Base-by-base conservation (phyloP, 2,888 invertebrate species). In the Ophioninae sp. region DNA sequence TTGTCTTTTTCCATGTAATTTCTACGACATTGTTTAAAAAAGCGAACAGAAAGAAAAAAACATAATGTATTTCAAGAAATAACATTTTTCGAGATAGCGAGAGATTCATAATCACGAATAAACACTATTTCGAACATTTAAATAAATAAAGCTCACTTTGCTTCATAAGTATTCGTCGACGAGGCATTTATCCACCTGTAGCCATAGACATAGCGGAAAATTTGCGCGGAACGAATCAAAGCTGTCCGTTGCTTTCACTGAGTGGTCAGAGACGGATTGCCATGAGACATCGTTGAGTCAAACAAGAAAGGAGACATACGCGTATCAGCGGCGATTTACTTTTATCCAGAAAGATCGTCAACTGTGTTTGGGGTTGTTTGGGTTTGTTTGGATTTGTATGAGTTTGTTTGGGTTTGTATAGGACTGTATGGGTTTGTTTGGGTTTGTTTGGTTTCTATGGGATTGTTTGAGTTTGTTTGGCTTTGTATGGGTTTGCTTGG, bases 181-280 rank as follows among this genome's bases (percentile, higher is more conserved):
- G 68, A 73, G 72, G n/a, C 56, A 77, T 58, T 81, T 69, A 79
- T 76, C 68, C 59, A 56, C 7, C 10, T 67, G 7, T 41, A 67
- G 9, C 13, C 9, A 51, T 67, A 76, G 58, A 39, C 76, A 79
- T 79, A 63, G 77, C 79, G 84, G 79, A 84, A 82, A 84, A 84
- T 82, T 84, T 84, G 79, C 73, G 82, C 84, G 84, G 84, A 84
- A 82, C 81, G 84, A 84, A 84, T 84, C 84, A 84, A 84, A 84
- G 84, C 84, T 82, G 84, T 84, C 81, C 23, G 73, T 73, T 56
- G 84, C 84, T 84, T 84, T 84, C 82, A 82, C 84, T 79, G 69
- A 76, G 71, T 72, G 51, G 84, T 82, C 84, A 84, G 81, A 84
- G 84, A 84, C 82, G 84, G 84, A 84, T 84, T 79, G 77, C 84